Base-by-base conservation (phyloP, 1,140 invertebrate genomes). In the Drosophila truncata region DNA sequence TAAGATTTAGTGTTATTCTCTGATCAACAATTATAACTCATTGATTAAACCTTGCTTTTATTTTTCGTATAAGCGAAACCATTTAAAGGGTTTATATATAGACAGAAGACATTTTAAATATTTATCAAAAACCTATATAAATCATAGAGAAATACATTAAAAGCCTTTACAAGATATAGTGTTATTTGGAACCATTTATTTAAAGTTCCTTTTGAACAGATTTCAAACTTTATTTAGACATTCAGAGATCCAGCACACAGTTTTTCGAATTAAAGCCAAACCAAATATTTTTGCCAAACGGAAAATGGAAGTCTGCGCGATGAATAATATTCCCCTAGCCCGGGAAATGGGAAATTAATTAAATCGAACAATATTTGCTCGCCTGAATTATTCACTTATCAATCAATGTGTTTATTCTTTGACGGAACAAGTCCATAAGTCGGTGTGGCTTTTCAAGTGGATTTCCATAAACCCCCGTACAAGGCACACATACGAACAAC, bases 341-440 rank as follows among this genome's bases (percentile, higher is more conserved):
- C 29, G 50, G 50, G 14, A 44, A 72, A 72, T 72, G 58, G 35
- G 44, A 73, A 73, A 73, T 72, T 73, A 73, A 73, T 73, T 73
- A 73, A 73, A 60, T 33, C 66, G 55, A 73, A 73, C 70, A 73
- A 59, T 72, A 71, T 60, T 72, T 71, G 67, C 70, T 37, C 44
- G 41, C 54, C 67, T 41, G 70, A 73, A 73, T 73, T 72, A 72
- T 72, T 72, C 70, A 73, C 70, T 73, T 73, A 80, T 83, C 81
- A 83, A 83, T 83, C 80, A 83, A 84, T 83, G 63, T 74, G 69
- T 72, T 72, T 72, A 72, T 72, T 72, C 69, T 72, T 71, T 72
- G 69, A 72, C 69, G 69, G 46, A 72, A 41, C 66, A 72, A 72
- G 69, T 72, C 69, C 69, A 72, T 72, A 72, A 72, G 69, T 72